Evolutionary conservation across 2,888 invertebrate species (phyloP), one percentile per base, ranked within the genome.

Genomic region (Ophraella communa): DNA sequence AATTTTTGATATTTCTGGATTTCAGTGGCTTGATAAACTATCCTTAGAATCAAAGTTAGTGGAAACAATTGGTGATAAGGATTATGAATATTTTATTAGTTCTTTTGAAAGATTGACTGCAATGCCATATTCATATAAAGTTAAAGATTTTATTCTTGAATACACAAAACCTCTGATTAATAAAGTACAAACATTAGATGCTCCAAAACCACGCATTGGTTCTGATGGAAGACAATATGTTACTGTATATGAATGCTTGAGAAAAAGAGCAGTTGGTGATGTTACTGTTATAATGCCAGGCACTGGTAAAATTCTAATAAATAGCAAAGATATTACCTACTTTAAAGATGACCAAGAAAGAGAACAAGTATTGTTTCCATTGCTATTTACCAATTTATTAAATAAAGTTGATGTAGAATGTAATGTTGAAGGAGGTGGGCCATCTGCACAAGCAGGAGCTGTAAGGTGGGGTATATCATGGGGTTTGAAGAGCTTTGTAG

Each of bases 391-490:
- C 63, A 88, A 87, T 23, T 86, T 92, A 87, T 80, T 91, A 62
- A 88, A 89, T 52, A 85, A 88, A 80, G 91, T 96, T 45, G 97
- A 98, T 82, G 83, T 97, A 21, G 92, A 91, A 78, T 94, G 92
- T 45, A 87, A 87, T 73, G 87, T 93, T 33, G 85, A 83, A 72
- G 88, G 88, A 35, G 92, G 92, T 35, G 95, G 95, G 10, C 84
- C 86, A 33, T 88, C 91, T 14, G 91, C 92, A 0, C 93, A 95
- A 82, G 88, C 96, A n/a, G 95, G 95, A 39, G 94, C 95, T 54
- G 86, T 97, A 63, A 88, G 97, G 66, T 92, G 91, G 87, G 96
- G 93, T 21, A 89, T 97, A 63, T 86, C 96, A n/a, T 88, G 88
- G 87, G 90, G 91, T 21, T 84, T 97, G 58, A 86, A 91, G 59